Evolutionary conservation across 2,113 vertebrate genomes (phyloP), one percentile per base, ranked within the genome.

Genomic region (Tyto alba): DNA sequence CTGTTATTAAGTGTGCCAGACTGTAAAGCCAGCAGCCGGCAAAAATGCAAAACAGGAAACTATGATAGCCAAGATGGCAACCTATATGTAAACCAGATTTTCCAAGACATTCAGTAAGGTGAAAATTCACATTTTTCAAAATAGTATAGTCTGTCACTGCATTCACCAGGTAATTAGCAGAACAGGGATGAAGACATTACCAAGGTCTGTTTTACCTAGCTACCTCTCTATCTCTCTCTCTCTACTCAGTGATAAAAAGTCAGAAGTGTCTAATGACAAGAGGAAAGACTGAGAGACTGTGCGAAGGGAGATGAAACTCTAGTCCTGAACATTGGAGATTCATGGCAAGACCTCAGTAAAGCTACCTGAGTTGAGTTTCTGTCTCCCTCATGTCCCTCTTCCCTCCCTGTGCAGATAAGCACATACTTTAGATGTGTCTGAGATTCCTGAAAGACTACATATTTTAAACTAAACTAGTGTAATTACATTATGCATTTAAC

Each of bases 41-140:
- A 90, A 67, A 91, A 93, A 77, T 26, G 85, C 57, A 90, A 48
- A 96, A 76, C 74, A 79, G 89, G 78, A 96, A 97, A 84, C 62
- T 34, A 6, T 23, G 41, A 55, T 1, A 77, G 71, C 73, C 0
- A 3, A 74, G 77, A 83, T 2, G 47, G 74, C 75, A 85, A 77
- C 47, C 72, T 88, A 6, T 5, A 36, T 0, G 18, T 27, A 53
- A 57, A 38, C 12, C 75, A 71, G n/a, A 57, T 32, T 57, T 73
- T 60, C 74, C 5, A 0, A 87, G 71, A 69, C 36, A 64, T 38
- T 40, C 55, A 71, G 15, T 48, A 50, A 79, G 23, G 30, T 43
- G 55, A 68, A 83, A 91, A 68, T 40, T 59, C 64, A 41, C 41
- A 17, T 45, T 78, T 92, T 91, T 88, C 62, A 86, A 36, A 75